Percentiles rank a stretch among this genome's conserved stretches.
Evolutionary conservation across 2,797 vertebrate genomes (phyloP).

Genomic region (Chloroceryle amazona): DNA sequence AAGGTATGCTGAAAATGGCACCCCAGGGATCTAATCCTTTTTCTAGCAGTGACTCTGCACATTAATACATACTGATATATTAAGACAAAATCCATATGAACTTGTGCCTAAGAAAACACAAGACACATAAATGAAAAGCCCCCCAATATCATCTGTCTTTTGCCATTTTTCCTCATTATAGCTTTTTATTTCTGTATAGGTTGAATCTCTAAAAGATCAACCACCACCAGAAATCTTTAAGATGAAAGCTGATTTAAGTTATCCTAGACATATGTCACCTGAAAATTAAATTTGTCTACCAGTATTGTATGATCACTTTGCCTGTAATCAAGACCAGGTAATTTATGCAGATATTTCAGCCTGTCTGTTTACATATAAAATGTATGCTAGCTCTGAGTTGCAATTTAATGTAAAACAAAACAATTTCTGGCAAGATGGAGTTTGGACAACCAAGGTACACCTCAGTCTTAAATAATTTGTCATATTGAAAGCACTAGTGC

Average conservation of each 20-base stretch:
- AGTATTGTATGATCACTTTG: neutral
- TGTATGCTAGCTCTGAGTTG: neutral
- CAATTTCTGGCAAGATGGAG: conserved; percentile 17
- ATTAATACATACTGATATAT: conserved; percentile 44
- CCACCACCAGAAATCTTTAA: neutral
- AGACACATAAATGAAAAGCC: conserved; percentile 1
- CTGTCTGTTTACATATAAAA: neutral
- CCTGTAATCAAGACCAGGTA: neutral
- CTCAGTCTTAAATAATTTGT: neutral
- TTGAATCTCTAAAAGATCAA: conserved; percentile 20
- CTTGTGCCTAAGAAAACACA: conserved; percentile 50
- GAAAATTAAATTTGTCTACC: conserved; percentile 10
- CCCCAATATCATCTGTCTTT: neutral
- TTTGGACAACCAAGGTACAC: neutral
- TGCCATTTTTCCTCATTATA: neutral
- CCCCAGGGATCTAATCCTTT: conserved; percentile 33
- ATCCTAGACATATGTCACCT: neutral
- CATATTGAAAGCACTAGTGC: neutral
- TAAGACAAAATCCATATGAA: conserved; percentile 46
- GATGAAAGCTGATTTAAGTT: conserved; percentile 19
- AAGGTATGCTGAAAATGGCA: conserved; percentile 72
- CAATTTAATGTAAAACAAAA: conserved; percentile 45
- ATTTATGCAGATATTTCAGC: conserved; percentile 37
- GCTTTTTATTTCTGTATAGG: neutral
- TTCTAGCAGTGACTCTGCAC: conserved; percentile 63